Base-by-base conservation (phyloP, 2,797 vertebrate species). In the Acipenser oxyrinchus region DNA sequence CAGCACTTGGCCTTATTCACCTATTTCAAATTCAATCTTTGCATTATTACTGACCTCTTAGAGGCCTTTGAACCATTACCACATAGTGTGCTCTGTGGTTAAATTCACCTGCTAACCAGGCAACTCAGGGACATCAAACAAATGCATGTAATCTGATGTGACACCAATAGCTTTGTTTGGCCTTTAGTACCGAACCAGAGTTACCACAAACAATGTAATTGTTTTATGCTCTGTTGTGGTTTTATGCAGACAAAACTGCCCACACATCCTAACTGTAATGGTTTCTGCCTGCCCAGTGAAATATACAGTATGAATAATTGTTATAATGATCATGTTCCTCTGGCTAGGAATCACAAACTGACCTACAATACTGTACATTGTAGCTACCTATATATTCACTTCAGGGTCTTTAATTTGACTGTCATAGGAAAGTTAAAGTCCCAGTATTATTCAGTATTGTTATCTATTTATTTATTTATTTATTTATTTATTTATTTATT, bases 151-250 rank as follows among this genome's bases (percentile, higher is more conserved):
- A 76, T 76, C 12, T 7, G 7, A 69, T 7, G 50, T 70, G 70
- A 75, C 69, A 68, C 51, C 57, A 8, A 57, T 60, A 63, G 68
- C 68, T 53, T 53, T 53, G 52, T 72, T 66, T 69, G 66, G 69
- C 66, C 68, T 64, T 59, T 63, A 59, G 69, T 51, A 15, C 50
- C 12, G 69, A 67, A 50, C 62, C 57, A 18, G 69, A 51, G 13
- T 67, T 60, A 9, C 66, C 62, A 60, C 64, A 73, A 69, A 69
- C 66, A 71, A 66, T 66, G 72, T 66, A 72, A 73, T 66, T 71
- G 70, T 74, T 75, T 74, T 73, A 72, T 74, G 69, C 68, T 74
- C 66, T 67, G 71, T 77, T 75, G 72, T 71, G 64, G 69, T 70
- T 68, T 70, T 51, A 68, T 59, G 71, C 60, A 68, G 57, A 63